A percentile compares a stretch with the other conserved stretches of the same genome.
phyloP scores from a whole-genome alignment of 2,113 vertebrate genomes.

The Apeltes quadracus region DNA sequence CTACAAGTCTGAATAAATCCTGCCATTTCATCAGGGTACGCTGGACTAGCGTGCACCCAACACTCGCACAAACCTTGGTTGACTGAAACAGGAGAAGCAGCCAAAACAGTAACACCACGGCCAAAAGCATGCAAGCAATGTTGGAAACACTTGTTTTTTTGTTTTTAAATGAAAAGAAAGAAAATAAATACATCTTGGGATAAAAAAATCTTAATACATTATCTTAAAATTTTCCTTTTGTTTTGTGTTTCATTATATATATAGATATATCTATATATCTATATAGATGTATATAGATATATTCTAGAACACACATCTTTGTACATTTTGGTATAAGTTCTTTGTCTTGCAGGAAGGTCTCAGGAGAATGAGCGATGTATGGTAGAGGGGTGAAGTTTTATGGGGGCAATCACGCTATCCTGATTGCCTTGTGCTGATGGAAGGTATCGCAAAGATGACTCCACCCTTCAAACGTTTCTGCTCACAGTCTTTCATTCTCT shows the following conservation, averaged over 20 bases:
- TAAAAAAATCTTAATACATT: constrained; percentile 83
- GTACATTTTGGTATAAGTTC: constrained; percentile 84
- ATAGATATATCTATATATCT: background rate
- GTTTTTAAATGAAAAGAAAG: constrained; percentile 61
- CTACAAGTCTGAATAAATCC: constrained; percentile 66
- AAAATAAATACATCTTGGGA: constrained; percentile 86
- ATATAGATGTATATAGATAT: constrained; percentile 81
- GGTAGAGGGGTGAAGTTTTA: constrained; percentile 56
- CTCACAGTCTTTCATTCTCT: constrained; percentile 65
- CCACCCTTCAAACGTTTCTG: constrained; percentile 58
- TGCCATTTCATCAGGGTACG: constrained; percentile 48
- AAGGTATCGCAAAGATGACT: constrained; percentile 49
- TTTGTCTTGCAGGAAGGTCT: constrained; percentile 70
- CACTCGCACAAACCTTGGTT: constrained; percentile 56
- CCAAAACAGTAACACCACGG: constrained; percentile 68
- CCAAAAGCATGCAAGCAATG: constrained; percentile 78
- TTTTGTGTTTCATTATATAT: constrained; percentile 80
- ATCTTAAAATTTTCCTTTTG: constrained; percentile 81
- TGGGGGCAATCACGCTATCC: constrained; percentile 72
- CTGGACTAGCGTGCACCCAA: constrained; percentile 45
- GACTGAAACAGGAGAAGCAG: constrained; percentile 60
- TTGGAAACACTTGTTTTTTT: constrained; percentile 56
- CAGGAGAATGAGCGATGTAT: constrained; percentile 54
- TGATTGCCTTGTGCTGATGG: constrained; percentile 79
- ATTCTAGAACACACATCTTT: constrained; percentile 80